Conservation (phyloP, 2,888 invertebrate species). For the Pycnomerus fuliginosus region DNA sequence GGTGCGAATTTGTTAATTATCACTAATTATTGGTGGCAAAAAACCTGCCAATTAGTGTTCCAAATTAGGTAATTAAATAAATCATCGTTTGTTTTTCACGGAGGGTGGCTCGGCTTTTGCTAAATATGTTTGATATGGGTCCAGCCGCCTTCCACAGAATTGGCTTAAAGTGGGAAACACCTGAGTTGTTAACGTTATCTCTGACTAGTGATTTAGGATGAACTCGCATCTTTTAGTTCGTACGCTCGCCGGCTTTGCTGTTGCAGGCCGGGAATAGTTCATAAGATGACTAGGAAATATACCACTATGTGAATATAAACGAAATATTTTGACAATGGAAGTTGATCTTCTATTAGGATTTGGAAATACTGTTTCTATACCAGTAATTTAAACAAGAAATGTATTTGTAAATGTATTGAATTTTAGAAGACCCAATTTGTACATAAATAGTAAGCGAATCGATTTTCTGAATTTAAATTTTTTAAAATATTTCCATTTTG, state of each 20-base stretch:
- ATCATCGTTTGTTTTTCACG: slow-evolving; percentile 16
- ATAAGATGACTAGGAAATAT: slow-evolving; percentile 38
- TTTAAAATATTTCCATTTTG: slow-evolving; percentile 46
- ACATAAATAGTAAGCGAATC: slow-evolving; percentile 38
- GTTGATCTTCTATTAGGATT: slow-evolving; percentile 45
- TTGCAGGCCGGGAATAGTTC: slow-evolving; percentile 34
- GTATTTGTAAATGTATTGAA: slow-evolving; percentile 46
- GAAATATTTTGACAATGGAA: slow-evolving; percentile 45
- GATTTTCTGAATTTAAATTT: slow-evolving; percentile 32
- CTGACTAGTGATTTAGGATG: slow-evolving; percentile 26
- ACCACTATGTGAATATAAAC: slow-evolving; percentile 33
- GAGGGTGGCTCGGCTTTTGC: slow-evolving; percentile 6
- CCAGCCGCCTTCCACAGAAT: slow-evolving; percentile 6
- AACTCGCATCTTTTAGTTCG: slow-evolving; percentile 35
- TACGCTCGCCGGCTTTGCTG: slow-evolving; percentile 45
- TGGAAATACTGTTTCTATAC: slow-evolving; percentile 39
- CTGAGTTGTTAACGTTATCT: slow-evolving; percentile 14
- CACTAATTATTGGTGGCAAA: slow-evolving; percentile 17
- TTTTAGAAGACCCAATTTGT: slow-evolving; percentile 45
- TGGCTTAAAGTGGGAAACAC: slow-evolving; percentile 6
- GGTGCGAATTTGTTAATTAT: slow-evolving; percentile 17
- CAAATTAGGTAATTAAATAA: slow-evolving; percentile 22
- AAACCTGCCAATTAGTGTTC: slow-evolving; percentile 18
- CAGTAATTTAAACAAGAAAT: slow-evolving; percentile 32
- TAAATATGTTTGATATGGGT: slow-evolving; percentile 15